Base-by-base conservation (phyloP, 2,797 vertebrate species). In the Sarcoramphus papa region DNA sequence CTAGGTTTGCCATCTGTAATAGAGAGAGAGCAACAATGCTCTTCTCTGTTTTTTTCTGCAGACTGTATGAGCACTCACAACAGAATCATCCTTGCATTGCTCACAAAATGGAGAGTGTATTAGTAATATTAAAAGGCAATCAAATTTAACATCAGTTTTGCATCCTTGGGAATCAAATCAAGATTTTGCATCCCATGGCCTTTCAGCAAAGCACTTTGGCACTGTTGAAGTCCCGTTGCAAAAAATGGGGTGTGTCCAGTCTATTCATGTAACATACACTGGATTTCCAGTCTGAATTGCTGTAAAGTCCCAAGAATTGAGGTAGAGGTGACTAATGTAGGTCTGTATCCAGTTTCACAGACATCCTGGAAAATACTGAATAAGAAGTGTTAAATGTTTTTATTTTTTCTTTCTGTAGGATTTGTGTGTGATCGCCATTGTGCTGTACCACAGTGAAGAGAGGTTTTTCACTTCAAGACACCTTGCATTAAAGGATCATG, bases 401-500 rank as follows among this genome's bases (percentile, higher is more conserved):
- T 88, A 20, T 94, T 41, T 78, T 90, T 82, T 60, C 50, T 79
- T 77, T 91, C 87, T 95, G 62, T 67, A 95, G 95, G 94, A 65
- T 95, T 97, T 93, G 68, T 72, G 80, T 91, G 80, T 89, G 87
- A 93, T 89, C 13, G 30, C 33, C 41, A 28, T 69, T 85, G 90
- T n/a, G 56, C 79, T 88, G 65, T 78, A 54, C 73, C 51, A n/a
- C 83, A 68, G 89, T 47, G 86, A 95, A 92, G 93, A 92, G 14
- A 12, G 70, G 33, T 80, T 95, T 92, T 96, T 96, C 70, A 63
- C 68, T 87, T 95, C 92, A 87, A 72, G 89, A 77, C 62, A 68
- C 65, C 85, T 93, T 80, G 63, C 83, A 91, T 90, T 95, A 84
- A 73, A 95, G 75, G 95, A 97, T 95, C 95, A 98, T 98, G 98